Base-by-base conservation (phyloP, 2,113 vertebrate species). In the Myrmophylax atrothorax region DNA sequence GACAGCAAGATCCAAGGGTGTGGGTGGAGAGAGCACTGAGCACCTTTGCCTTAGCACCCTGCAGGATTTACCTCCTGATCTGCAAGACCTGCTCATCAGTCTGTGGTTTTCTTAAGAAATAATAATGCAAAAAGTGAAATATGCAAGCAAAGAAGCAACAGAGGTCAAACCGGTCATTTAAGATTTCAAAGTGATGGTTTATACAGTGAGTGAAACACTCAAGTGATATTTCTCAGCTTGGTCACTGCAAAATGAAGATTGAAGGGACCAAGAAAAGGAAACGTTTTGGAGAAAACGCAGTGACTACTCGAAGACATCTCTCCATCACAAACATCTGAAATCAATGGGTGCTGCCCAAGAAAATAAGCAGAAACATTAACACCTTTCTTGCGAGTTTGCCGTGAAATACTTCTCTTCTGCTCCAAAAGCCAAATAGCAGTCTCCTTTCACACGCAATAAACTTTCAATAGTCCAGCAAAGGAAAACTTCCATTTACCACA, bases 381-480 rank as follows among this genome's bases (percentile, higher is more conserved):
- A 35, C 22, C 33, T 55, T 90, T 63, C 91, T 50, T 26, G 7
- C n/a, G 89, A 91, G 56, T 91, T 91, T 84, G 56, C 73, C 37
- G 28, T 47, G 60, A 93, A 95, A 95, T 52, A 78, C 50, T 42
- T 70, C 56, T 76, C 50, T 80, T 53, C 42, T 37, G 64, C 37
- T 93, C 85, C 52, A 86, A 87, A 94, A 85, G 53, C 79, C 84
- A 84, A 91, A 91, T 22, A 89, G 62, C 38, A 64, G 77, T 78
- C 49, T 87, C 33, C 52, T 75, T 81, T 78, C 87, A 89, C 74
- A 95, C 40, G 12, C 58, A 82, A 93, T 85, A 94, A 96, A 93
- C 73, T 97, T 95, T 29, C 89, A 87, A 56, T 84, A 96, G 80
- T 81, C 76, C 90, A 80, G 49, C 29, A 46, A 95, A 96, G 83